Evolutionary conservation across 2,797 vertebrate genomes (phyloP).

Genomic region (Sebastiscus albofasciatus): DNA sequence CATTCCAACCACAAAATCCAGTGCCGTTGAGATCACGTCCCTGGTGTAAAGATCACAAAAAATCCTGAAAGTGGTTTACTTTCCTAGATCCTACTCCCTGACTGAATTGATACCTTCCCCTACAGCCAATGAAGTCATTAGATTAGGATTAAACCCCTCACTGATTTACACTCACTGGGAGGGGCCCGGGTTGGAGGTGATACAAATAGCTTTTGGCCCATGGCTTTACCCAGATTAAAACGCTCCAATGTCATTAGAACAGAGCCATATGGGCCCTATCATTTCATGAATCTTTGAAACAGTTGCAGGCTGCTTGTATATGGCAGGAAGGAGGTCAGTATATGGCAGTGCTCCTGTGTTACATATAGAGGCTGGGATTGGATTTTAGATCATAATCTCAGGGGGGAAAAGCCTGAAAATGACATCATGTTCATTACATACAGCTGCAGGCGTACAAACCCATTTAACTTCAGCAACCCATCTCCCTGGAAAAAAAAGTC

Average conservation of each 20-base stretch:
- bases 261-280: conserved; percentile 67
- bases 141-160: conserved; percentile 82
- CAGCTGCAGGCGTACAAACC: not conserved
- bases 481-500: not conserved
- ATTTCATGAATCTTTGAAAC: conserved; percentile 68
- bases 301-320: conserved; percentile 25
- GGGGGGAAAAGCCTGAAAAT: conserved; percentile 9
- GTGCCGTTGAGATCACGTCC: not conserved
- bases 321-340: conserved; percentile 1
- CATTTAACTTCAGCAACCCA: conserved; percentile 5
- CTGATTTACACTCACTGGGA: conserved; percentile 74
- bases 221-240: conserved; percentile 82
- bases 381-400: not conserved
- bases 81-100: conserved; percentile 20
- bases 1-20: not conserved
- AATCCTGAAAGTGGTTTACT: conserved; percentile 54
- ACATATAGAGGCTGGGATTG: not conserved
- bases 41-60: not conserved
- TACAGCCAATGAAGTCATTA: conserved; percentile 80
- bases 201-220: conserved; percentile 81
- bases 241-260: conserved; percentile 80
- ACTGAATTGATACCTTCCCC: conserved; percentile 55
- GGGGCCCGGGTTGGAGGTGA: conserved; percentile 69
- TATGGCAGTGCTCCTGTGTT: not conserved
- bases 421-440: conserved; percentile 35